These are phyloP conservation scores for Parotia lawesii DNA, from an alignment of 2,113 vertebrate genomes.

Conservation along the genomic window DNA sequence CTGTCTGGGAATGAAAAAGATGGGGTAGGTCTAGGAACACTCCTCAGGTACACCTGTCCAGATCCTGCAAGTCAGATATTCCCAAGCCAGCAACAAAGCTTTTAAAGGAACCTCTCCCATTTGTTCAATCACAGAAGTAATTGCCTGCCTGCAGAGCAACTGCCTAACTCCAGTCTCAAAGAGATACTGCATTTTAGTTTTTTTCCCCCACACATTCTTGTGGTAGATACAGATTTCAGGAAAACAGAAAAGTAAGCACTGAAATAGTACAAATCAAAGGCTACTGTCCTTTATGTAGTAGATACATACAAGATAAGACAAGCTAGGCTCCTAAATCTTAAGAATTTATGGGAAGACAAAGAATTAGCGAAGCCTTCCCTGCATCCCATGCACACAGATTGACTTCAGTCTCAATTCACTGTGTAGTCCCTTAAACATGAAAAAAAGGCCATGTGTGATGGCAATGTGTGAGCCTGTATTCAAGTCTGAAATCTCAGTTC, in stretches of 20 bases:
- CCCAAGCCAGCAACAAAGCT: not conserved
- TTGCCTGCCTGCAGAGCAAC: fast-evolving
- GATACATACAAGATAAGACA: not conserved
- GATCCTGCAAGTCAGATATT: not conserved
- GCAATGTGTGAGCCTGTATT: too few relatives aligned
- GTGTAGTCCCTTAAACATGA: not conserved
- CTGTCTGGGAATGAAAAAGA: not conserved
- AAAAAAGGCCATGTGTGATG: not conserved
- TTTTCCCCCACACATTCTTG: not conserved
- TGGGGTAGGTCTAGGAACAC: not conserved
- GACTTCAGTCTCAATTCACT: not conserved
- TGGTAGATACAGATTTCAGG: not conserved
- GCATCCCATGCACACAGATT: not conserved
- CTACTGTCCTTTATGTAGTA: not conserved
- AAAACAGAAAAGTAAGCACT: not conserved
- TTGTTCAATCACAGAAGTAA: not conserved
- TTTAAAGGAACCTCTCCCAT: not conserved
- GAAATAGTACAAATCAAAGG: not conserved
- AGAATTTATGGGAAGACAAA: not conserved
- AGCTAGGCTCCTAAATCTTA: not conserved
- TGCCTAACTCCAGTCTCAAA: not conserved
- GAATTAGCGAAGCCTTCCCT: not conserved
- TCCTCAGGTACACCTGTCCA: not conserved
- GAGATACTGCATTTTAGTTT: not conserved
- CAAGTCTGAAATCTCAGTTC: not conserved